Evolutionary conservation across 2,888 invertebrate species (phyloP).

Genomic region (Sesamia inferens): DNA sequence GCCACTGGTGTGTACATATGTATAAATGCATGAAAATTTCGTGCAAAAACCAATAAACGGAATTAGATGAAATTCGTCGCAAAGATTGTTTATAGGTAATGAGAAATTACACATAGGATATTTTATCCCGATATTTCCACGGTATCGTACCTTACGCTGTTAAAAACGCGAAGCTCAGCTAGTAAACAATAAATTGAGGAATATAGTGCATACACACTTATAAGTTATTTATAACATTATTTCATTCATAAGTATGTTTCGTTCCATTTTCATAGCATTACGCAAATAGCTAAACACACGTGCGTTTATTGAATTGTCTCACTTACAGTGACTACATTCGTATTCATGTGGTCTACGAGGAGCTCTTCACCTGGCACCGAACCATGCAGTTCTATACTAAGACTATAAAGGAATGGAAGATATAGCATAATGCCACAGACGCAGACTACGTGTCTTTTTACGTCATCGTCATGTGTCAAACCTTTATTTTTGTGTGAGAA

Average conservation of each 20-base stretch:
- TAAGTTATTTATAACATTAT: neutral
- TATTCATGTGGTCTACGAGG: slow-evolving; percentile 30
- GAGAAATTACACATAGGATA: no score
- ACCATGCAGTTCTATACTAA: slow-evolving; percentile 11
- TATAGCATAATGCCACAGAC: neutral
- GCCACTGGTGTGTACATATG: no score
- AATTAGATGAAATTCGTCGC: no score
- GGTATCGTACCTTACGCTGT: no score
- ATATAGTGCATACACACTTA: neutral
- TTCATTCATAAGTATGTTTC: neutral
- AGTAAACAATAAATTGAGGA: neutral
- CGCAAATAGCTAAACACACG: neutral
- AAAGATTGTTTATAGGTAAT: no score
- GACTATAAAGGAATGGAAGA: slow-evolving; percentile 5
- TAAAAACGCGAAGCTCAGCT: no score
- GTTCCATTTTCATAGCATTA: slow-evolving; percentile 8
- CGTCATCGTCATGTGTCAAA: neutral
- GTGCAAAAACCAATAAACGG: no score
- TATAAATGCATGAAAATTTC: no score
- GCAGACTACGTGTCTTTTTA: no score
- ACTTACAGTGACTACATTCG: slow-evolving; percentile 30
- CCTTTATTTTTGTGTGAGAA: neutral
- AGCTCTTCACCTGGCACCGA: slow-evolving; percentile 32
- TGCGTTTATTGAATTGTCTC: slow-evolving; percentile 44
- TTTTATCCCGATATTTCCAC: no score